Evolutionary conservation across 2,888 invertebrate genomes (phyloP).

Genomic region (Apodemia mormo): DNA sequence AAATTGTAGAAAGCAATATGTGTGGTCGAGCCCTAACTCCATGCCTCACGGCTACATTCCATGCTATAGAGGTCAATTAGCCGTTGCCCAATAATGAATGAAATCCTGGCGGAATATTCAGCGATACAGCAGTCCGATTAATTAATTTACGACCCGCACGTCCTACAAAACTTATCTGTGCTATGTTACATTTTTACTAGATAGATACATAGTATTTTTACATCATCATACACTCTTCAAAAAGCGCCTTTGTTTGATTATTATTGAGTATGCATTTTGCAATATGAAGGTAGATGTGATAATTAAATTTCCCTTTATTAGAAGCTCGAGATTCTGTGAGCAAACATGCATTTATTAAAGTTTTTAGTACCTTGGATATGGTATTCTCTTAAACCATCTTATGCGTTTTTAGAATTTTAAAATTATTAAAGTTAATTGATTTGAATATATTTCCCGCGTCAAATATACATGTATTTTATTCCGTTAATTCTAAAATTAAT

Average conservation of each 20-base stretch:
- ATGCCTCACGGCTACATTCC: constrained; percentile 1
- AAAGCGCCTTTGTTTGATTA: background rate
- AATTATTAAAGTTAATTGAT: too few species aligned
- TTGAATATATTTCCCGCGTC: too few species aligned
- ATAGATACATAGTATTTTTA: constrained; percentile 17
- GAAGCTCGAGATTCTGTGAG: background rate
- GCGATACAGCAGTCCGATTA: constrained; percentile 18
- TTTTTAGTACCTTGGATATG: background rate
- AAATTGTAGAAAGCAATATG: background rate
- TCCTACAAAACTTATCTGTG: constrained; percentile 13
- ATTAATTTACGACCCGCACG: constrained; percentile 11
- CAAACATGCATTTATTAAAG: background rate
- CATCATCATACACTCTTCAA: constrained; percentile 13
- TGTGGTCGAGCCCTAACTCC: background rate
- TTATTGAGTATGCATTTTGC: background rate
- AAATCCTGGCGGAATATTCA: constrained; percentile 18
- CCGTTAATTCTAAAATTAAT: too few species aligned
- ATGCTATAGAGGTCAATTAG: constrained; percentile 16
- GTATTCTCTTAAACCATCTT: too few species aligned
- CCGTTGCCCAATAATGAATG: constrained; percentile 14
- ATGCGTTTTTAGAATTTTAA: too few species aligned
- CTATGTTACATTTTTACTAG: constrained; percentile 16
- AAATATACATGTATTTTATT: too few species aligned
- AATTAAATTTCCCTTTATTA: constrained; percentile 2
- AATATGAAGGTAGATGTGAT: background rate